Base-by-base conservation (phyloP, 1,140 invertebrate species). In the Anoplolepis gracilipes region DNA sequence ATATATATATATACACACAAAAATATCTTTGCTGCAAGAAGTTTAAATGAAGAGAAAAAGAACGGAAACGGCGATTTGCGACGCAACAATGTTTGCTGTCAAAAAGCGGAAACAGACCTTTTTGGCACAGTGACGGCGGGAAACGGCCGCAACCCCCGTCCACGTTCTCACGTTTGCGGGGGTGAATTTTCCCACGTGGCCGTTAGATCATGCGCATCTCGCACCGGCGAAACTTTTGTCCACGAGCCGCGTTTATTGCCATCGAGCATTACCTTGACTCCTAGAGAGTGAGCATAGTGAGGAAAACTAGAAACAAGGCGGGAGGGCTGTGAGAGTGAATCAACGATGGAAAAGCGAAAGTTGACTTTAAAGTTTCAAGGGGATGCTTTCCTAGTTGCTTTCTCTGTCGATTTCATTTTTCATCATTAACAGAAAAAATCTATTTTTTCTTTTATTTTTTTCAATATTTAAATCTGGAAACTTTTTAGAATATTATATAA, bases 301-400 rank as follows among this genome's bases (percentile, higher is more conserved):
- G 88, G 86, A 76, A 87, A 87, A 89, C 84, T 64, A 77, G 72
- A 57, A 67, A 84, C 67, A 64, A 53, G 5, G 84, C 79, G 75
- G 39, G 62, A 85, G 72, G 69, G 28, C 30, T 55, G 46, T 30
- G 59, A 19, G 19, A 19, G 30, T 59, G 57, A 76, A 90, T 81
- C 85, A 84, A 65, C 75, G 73, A 42, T 87, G 89, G 87, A 92
- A 93, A 93, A 93, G 92, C 89, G 92, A 93, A 93, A 93, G 92
- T 93, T 93, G 75, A 90, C 92, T 93, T 93, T 93, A 93, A 93
- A 93, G 64, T 91, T 93, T 93, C 91, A 93, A 93, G 92, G 91
- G 92, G 93, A 93, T 91, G 87, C 62, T 88, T 84, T 73, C 67
- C 73, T 36, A 73, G 36, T 25, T 22, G 30, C 19, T 39, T 85